Evolutionary conservation across 2,797 vertebrate species (phyloP).

Genomic region (Smutsia temminckii): DNA sequence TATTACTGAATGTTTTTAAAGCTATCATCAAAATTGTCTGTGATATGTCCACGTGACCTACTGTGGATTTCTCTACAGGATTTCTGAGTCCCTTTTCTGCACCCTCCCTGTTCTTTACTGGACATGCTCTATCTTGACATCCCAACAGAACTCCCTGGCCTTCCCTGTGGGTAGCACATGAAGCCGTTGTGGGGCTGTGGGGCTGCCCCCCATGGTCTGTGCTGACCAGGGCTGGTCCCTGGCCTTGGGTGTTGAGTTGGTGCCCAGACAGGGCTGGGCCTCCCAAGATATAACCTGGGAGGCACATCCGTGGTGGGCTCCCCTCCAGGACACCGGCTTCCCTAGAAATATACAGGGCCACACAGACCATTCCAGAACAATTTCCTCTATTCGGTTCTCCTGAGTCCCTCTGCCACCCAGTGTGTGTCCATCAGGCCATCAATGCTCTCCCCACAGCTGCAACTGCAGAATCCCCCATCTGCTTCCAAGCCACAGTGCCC

Average conservation of each 20-base stretch:
- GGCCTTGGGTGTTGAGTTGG: neutral
- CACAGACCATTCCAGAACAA: neutral
- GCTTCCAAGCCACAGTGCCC: neutral
- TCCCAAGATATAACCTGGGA: too few species aligned
- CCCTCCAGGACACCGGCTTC: too few species aligned
- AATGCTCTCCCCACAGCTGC: neutral
- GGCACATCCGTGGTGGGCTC: too few species aligned
- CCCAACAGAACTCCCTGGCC: too few species aligned
- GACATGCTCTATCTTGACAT: neutral
- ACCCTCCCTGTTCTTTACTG: neutral
- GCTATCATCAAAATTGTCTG: neutral
- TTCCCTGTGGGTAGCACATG: fast-evolving
- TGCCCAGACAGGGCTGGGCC: neutral
- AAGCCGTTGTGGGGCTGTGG: neutral
- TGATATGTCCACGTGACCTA: neutral
- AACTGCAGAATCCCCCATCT: too few species aligned
- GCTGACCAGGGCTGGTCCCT: neutral
- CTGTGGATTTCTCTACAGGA: neutral
- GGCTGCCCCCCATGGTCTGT: neutral
- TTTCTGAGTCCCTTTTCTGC: neutral
- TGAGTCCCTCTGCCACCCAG: neutral
- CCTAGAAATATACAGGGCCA: too few species aligned
- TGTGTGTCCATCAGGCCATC: fast-evolving
- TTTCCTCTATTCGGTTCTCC: neutral
- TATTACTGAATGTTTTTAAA: neutral